A percentile compares a stretch with the other conserved stretches of the same genome.
phyloP scores from a whole-genome alignment of 1,140 invertebrate genomes.

The Cotesia vestalis region DNA sequence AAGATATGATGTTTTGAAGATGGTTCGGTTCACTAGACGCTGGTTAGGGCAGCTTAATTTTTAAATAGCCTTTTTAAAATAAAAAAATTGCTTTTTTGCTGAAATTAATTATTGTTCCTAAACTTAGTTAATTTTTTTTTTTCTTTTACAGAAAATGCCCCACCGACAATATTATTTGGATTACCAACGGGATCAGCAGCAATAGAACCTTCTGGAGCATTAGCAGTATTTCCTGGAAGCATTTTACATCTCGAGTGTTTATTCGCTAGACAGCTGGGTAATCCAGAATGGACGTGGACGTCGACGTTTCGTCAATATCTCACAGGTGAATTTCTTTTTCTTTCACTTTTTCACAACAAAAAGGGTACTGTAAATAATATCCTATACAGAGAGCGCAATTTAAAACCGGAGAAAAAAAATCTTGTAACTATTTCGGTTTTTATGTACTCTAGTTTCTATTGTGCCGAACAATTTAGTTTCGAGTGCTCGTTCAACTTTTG shows the following conservation, averaged over 20 bases:
- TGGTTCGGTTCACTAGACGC: not conserved
- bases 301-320: conserved; percentile 78
- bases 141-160: conserved; percentile 75
- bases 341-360: not conserved
- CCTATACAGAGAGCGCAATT: too few relatives aligned
- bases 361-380: not conserved
- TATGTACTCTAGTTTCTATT: not conserved
- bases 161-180: conserved; percentile 83
- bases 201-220: conserved; percentile 78
- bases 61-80: too few relatives aligned
- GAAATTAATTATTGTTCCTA: not conserved
- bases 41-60: too few relatives aligned
- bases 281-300: conserved; percentile 90
- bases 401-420: not conserved
- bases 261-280: conserved; percentile 76
- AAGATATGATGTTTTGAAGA: not conserved
- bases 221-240: conserved; percentile 83
- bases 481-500: not conserved
- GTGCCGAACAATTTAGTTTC: not conserved
- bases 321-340: conserved; percentile 70
- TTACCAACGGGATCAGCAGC: conserved; percentile 82
- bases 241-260: conserved; percentile 86
- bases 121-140: not conserved
- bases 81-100: not conserved
- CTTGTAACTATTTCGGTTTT: not conserved